Evolutionary conservation across 2,797 vertebrate species (phyloP).

Genomic region (Urocyon cinereoargenteus): DNA sequence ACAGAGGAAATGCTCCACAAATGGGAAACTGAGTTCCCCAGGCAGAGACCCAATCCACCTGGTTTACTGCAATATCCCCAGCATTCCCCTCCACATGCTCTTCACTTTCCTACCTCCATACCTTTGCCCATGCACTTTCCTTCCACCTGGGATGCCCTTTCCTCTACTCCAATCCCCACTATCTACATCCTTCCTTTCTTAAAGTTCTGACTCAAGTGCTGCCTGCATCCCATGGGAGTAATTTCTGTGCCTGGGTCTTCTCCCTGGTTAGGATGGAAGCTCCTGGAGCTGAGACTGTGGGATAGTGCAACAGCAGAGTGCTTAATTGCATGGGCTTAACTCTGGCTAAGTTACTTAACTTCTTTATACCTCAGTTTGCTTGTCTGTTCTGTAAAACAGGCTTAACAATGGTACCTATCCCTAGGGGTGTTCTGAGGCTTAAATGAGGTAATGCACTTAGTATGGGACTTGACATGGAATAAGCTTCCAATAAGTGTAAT

Average conservation of each 20-base stretch:
- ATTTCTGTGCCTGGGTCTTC: neutral
- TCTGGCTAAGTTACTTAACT: neutral
- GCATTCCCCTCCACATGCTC: neutral
- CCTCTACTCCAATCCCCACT: neutral
- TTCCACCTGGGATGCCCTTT: neutral
- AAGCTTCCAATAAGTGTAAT: neutral
- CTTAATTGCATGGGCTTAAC: neutral
- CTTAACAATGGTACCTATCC: neutral
- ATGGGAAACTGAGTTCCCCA: neutral
- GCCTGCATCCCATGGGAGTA: neutral
- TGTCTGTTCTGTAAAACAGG: slow-evolving; percentile 49
- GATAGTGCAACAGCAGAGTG: neutral
- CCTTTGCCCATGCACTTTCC: neutral
- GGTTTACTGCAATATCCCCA: neutral
- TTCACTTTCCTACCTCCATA: neutral
- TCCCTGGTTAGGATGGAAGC: neutral
- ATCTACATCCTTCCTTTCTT: neutral
- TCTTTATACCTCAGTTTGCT: neutral
- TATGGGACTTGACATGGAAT: neutral
- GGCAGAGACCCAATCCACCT: neutral
- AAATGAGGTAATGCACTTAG: neutral
- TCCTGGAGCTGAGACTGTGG: neutral
- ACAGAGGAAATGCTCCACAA: neutral
- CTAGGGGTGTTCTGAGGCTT: neutral
- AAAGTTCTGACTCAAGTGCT: neutral